Base-by-base conservation (phyloP, 2,113 vertebrate species). In the Manacus vitellinus region DNA sequence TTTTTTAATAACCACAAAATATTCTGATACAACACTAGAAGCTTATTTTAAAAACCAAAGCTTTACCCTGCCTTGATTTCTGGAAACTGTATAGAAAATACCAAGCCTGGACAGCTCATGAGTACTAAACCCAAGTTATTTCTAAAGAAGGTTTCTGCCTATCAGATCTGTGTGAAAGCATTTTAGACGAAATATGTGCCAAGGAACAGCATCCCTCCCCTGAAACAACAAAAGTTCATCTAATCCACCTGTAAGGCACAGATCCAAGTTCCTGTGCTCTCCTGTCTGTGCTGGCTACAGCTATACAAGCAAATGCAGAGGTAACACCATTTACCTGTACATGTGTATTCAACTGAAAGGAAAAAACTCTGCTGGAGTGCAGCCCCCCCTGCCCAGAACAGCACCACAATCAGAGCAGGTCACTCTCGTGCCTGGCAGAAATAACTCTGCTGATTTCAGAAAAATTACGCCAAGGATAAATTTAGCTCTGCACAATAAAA, bases 401-500 rank as follows among this genome's bases (percentile, higher is more conserved):
- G 37, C 66, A 79, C 8, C 4, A 43, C 49, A 41, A 18, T 15
- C 66, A n/a, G 81, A 89, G 77, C 87, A 89, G 77, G 70, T 63
- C 77, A 65, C 37, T 85, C 84, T 41, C 41, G 12, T 9, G 24
- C 52, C 80, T 72, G 63, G 56, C 65, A 92, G 67, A 75, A 76
- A 49, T 43, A 90, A 86, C 39, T 61, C 56, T 65, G 58, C n/a
- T 43, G 46, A 72, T 75, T 90, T 96, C 74, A 93, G 62, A 89
- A 76, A 75, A 83, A 87, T 70, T 89, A 82, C 63, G 70, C 70
- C 49, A 41, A 72, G 54, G 74, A 87, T 85, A 89, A 93, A 94
- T 91, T 87, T 89, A 92, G 66, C 58, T 70, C 66, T 89, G 66
- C 49, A 65, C 63, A 88, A 75, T 73, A 94, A 94, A 94, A 93